These are phyloP conservation scores for Ditula angustiorana DNA, from an alignment of 2,888 invertebrate species.

Conservation along the genomic window DNA sequence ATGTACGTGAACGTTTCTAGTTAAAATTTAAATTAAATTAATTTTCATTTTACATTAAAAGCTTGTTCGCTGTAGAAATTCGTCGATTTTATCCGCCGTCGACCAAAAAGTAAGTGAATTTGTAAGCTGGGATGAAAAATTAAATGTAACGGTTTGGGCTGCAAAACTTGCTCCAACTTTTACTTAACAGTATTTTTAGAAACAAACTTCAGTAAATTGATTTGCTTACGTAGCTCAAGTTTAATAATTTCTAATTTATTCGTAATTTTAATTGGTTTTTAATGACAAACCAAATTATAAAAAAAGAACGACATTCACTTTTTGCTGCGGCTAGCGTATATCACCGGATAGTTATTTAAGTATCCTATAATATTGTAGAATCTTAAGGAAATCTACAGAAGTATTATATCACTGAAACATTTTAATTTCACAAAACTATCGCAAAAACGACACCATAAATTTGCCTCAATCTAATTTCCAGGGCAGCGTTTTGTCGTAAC, in stretches of 20 bases:
- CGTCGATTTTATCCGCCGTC: neutral
- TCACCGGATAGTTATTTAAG: too few relatives aligned
- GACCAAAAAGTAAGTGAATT: neutral
- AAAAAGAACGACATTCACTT: too few relatives aligned
- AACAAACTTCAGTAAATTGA: neutral
- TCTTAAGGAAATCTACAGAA: too few relatives aligned
- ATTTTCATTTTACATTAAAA: too few relatives aligned
- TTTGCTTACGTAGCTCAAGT: too few relatives aligned
- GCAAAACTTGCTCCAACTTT: neutral
- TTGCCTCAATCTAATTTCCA: conserved; percentile 25
- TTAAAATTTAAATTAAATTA: too few relatives aligned
- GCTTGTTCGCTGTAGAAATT: neutral
- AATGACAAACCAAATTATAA: too few relatives aligned
- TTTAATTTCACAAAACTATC: neutral
- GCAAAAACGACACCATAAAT: conserved; percentile 22
- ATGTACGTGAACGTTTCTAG: too few relatives aligned
- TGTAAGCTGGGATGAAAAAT: neutral
- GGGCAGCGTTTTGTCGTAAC: conserved; percentile 47
- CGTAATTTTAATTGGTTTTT: too few relatives aligned
- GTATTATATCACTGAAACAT: neutral
- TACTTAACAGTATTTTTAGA: neutral
- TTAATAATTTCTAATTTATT: too few relatives aligned
- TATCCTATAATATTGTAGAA: too few relatives aligned
- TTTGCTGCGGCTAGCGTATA: too few relatives aligned
- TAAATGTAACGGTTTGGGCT: neutral